Evolutionary conservation across 2,888 invertebrate species (phyloP).

Genomic region (Pollenia amentaria): DNA sequence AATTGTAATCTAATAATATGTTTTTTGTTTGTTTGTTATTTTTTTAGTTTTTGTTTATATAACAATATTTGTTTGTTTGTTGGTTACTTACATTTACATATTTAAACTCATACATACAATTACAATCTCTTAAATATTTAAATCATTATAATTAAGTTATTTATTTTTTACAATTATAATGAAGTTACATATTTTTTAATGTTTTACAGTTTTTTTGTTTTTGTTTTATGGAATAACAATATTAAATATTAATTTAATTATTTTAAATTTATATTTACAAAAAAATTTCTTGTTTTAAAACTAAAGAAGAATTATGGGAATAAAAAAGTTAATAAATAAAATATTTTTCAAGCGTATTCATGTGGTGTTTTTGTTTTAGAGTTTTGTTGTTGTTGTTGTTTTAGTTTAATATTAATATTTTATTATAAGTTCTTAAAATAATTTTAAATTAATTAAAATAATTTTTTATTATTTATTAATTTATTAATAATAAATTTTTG

Average conservation of each 20-base stretch:
- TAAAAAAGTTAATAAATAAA: slow-evolving; percentile 45
- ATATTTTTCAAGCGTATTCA: slow-evolving; percentile 69
- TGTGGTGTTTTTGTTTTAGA: slow-evolving; percentile 68
- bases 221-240: slow-evolving; percentile 23
- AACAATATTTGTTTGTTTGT: slow-evolving; percentile 32
- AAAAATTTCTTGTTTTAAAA: neutral
- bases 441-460: slow-evolving; percentile 34
- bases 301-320: slow-evolving; percentile 17
- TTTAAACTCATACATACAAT: slow-evolving; percentile 25
- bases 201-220: slow-evolving; percentile 8
- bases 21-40: neutral
- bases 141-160: slow-evolving; percentile 30
- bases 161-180: slow-evolving; percentile 29
- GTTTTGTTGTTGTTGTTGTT: slow-evolving; percentile 8
- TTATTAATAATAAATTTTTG: slow-evolving; percentile 39
- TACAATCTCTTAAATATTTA: slow-evolving; percentile 27
- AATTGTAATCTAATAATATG: neutral
- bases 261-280: slow-evolving; percentile 48
- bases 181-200: neutral
- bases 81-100: slow-evolving; percentile 12
- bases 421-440: slow-evolving; percentile 30
- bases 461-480: slow-evolving; percentile 10
- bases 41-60: too few species aligned
- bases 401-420: slow-evolving; percentile 36
- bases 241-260: slow-evolving; percentile 28